Evolutionary conservation across 1,140 invertebrate genomes (phyloP).

Genomic region (Scaptomyza graminum): DNA sequence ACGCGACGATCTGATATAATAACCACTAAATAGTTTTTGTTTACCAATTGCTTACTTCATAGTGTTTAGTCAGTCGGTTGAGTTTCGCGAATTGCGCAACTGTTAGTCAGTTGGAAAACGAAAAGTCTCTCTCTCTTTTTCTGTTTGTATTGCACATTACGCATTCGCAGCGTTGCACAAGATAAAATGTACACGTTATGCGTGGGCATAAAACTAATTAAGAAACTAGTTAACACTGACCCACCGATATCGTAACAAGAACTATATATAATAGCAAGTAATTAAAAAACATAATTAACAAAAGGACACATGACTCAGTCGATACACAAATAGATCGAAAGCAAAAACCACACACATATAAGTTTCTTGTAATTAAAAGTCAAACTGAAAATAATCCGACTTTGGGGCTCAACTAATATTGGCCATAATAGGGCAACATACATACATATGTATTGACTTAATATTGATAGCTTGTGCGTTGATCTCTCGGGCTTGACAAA

Average conservation of each 20-base stretch:
- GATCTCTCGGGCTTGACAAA: conserved; percentile 2
- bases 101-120: too few relatives aligned
- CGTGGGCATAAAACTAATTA: conserved; percentile 4
- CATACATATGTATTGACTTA: not conserved
- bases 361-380: too few relatives aligned
- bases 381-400: conserved; percentile 9
- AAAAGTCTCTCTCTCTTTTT: too few relatives aligned
- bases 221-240: not conserved
- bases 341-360: too few relatives aligned
- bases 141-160: conserved; percentile 23
- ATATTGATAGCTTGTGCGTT: conserved; percentile 1
- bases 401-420: conserved; percentile 20
- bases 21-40: not conserved
- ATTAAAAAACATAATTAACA: conserved; percentile 13
- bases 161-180: conserved; percentile 35
- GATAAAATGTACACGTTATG: not conserved
- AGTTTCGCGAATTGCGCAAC: too few relatives aligned
- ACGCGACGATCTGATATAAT: conserved; percentile 30
- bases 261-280: not conserved
- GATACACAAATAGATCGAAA: not conserved
- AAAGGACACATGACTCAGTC: not conserved
- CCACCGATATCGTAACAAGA: too few relatives aligned
- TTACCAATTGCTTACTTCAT: not conserved
- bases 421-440: conserved; percentile 4
- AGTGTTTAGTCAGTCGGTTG: conserved; percentile 25